Conservation (phyloP, 2,113 vertebrate species). For the Rostratula benghalensis region DNA sequence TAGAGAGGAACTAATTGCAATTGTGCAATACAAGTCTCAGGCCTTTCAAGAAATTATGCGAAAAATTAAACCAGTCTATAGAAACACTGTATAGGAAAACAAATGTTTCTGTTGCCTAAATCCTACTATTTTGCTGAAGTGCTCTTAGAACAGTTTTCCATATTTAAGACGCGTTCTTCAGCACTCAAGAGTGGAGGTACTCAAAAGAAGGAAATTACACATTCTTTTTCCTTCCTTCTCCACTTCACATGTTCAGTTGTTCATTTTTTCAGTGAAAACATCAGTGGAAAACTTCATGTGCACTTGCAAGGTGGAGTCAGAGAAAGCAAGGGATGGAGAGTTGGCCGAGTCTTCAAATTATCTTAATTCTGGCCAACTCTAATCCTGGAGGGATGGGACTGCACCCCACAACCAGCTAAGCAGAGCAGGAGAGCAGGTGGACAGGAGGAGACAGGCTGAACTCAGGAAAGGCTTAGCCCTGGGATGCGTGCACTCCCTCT, state of each 20-base stretch:
- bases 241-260: background rate
- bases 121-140: background rate
- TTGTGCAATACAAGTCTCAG: background rate
- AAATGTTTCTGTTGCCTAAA: background rate
- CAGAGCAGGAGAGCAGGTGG: background rate
- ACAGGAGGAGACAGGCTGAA: background rate
- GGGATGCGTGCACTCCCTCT: accelerated
- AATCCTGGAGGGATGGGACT: background rate
- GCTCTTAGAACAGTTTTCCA: background rate
- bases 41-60: background rate
- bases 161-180: background rate
- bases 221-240: background rate
- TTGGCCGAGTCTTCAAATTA: background rate
- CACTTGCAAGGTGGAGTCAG: background rate
- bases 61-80: background rate
- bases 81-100: background rate
- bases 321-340: background rate
- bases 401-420: background rate
- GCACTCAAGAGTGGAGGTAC: background rate
- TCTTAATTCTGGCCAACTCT: background rate
- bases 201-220: background rate
- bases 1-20: background rate
- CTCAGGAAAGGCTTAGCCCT: background rate
- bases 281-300: background rate
- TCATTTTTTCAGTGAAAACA: background rate